phyloP scores from a whole-genome alignment of 2,888 invertebrate species.

The Epirrhoe alternata region DNA sequence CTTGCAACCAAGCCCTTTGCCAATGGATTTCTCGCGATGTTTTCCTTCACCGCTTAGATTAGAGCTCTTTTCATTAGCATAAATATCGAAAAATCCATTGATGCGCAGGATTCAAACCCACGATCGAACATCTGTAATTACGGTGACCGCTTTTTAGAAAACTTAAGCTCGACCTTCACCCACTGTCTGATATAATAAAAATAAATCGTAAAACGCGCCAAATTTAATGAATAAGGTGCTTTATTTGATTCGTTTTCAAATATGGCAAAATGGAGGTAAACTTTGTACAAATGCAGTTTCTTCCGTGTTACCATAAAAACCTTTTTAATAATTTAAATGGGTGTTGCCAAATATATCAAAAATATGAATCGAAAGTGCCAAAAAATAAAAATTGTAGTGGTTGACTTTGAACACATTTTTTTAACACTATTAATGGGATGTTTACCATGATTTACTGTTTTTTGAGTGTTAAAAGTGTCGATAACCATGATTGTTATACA shows the following conservation, averaged over 20 bases:
- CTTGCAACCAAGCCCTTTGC: too few relatives aligned
- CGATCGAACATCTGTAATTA: neutral
- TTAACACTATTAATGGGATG: too few relatives aligned
- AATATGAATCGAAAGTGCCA: too few relatives aligned
- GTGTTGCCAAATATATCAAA: neutral
- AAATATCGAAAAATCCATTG: too few relatives aligned
- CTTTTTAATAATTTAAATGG: neutral
- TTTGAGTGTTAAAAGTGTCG: too few relatives aligned
- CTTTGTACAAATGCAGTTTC: neutral
- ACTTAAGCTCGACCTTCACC: conserved; percentile 37
- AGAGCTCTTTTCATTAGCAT: too few relatives aligned
- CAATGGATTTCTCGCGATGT: too few relatives aligned
- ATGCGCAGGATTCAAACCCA: neutral
- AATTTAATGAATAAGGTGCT: conserved; percentile 30
- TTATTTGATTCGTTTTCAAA: conserved; percentile 11
- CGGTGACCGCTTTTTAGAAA: neutral
- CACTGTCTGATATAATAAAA: conserved; percentile 33
- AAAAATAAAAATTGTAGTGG: too few relatives aligned
- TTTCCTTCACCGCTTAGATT: too few relatives aligned
- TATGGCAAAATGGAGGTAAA: neutral
- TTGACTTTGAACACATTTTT: too few relatives aligned
- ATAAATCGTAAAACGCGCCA: conserved; percentile 29
- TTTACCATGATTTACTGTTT: too few relatives aligned
- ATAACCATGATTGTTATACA: too few relatives aligned
- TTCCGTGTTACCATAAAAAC: neutral